A percentile compares a stretch with the other conserved stretches of the same genome.
phyloP scores from a whole-genome alignment of 2,113 vertebrate species.

The Eurystomus gularis region DNA sequence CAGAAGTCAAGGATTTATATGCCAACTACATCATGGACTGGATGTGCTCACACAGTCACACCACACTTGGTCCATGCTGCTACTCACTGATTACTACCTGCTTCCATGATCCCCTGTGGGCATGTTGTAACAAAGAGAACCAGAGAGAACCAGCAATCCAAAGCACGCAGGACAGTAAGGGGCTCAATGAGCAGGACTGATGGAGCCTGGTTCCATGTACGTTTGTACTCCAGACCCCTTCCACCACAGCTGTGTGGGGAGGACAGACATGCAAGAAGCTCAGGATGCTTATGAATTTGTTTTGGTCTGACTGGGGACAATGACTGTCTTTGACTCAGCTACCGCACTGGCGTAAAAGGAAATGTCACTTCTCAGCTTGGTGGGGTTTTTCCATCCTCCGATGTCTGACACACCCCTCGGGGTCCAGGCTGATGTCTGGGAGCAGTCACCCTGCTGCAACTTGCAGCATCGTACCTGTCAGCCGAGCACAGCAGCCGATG shows the following conservation, averaged over 20 bases:
- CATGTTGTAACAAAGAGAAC: background rate
- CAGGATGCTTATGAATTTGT: accelerated
- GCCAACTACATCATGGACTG: background rate
- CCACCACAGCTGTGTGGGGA: too few species aligned
- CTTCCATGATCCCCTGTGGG: accelerated
- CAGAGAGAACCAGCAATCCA: background rate
- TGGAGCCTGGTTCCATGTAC: background rate
- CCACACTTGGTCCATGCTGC: background rate
- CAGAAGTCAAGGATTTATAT: background rate
- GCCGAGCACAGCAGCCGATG: accelerated
- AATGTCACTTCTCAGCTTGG: background rate
- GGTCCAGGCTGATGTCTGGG: background rate
- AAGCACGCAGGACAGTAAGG: accelerated
- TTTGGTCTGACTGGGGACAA: background rate
- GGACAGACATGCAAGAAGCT: background rate
- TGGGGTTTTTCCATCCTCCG: background rate
- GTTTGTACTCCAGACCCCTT: background rate
- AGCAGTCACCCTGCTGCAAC: background rate
- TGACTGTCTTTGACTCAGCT: background rate
- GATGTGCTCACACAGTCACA: background rate
- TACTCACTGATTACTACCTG: background rate
- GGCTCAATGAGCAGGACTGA: background rate
- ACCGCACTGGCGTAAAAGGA: background rate
- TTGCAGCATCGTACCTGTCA: background rate
- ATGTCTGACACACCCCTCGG: background rate